These are phyloP conservation scores for Eulemur macaco DNA, from an alignment of 2,113 vertebrate species.

Conservation along the genomic window DNA sequence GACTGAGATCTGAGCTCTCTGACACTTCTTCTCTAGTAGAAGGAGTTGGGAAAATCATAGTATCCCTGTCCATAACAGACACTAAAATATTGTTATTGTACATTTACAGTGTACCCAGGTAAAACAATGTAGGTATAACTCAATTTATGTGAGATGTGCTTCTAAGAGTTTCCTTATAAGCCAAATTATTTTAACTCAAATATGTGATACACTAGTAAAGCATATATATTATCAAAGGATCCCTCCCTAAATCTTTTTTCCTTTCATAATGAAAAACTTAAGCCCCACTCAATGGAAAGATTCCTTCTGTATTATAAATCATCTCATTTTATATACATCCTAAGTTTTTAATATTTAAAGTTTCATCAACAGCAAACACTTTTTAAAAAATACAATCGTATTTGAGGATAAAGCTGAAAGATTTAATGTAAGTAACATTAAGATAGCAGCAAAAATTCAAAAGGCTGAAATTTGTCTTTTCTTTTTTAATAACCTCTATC, in stretches of 20 bases:
- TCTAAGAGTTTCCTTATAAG: background rate
- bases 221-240: background rate
- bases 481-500: background rate
- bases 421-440: background rate
- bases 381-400: constrained; percentile 15
- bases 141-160: background rate
- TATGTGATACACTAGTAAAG: background rate
- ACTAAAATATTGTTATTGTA: background rate
- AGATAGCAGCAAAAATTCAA: background rate
- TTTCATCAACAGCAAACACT: background rate
- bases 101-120: background rate
- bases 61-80: background rate
- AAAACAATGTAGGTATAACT: background rate
- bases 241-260: background rate
- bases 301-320: background rate
- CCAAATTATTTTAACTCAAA: constrained; percentile 35
- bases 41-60: background rate
- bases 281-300: background rate
- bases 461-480: background rate
- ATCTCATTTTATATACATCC: constrained; percentile 13
- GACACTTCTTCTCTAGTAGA: background rate
- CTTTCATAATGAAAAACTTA: background rate
- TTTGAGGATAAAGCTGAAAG: background rate
- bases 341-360: background rate
- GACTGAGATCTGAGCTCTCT: background rate